Conservation (phyloP, 2,888 invertebrate species). For the Dioctria rufipes region DNA sequence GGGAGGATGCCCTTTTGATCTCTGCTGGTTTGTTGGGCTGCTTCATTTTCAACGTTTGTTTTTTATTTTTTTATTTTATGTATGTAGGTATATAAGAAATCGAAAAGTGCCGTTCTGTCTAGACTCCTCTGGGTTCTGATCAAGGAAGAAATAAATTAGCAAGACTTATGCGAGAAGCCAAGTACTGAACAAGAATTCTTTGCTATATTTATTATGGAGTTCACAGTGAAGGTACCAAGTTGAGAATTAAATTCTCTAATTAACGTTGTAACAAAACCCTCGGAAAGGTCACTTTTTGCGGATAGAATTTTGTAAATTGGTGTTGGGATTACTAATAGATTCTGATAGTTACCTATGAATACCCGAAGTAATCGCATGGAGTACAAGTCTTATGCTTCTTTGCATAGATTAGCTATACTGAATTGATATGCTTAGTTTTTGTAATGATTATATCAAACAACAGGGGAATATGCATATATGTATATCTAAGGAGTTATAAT, state of each 20-base stretch:
- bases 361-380: no score
- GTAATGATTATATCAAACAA: no score
- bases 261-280: slow-evolving; percentile 15
- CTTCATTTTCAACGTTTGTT: slow-evolving; percentile 16
- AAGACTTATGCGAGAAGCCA: slow-evolving; percentile 49
- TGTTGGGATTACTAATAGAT: background rate
- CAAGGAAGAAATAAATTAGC: slow-evolving; percentile 47
- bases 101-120: slow-evolving; percentile 44
- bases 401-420: no score
- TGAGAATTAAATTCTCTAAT: slow-evolving; percentile 48
- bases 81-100: background rate
- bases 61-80: background rate
- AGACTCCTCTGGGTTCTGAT: slow-evolving; percentile 19
- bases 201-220: slow-evolving; percentile 28
- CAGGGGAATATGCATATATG: no score
- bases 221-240: background rate
- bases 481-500: no score
- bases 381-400: no score
- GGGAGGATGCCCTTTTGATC: slow-evolving; percentile 59
- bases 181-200: slow-evolving; percentile 41
- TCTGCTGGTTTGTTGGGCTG: slow-evolving; percentile 35
- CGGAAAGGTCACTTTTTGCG: no score
- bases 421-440: no score
- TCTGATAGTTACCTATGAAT: no score
- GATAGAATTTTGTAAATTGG: background rate